These are phyloP conservation scores for Puffinus mauretanicus DNA, from an alignment of 2,113 vertebrate species.

Conservation along the genomic window DNA sequence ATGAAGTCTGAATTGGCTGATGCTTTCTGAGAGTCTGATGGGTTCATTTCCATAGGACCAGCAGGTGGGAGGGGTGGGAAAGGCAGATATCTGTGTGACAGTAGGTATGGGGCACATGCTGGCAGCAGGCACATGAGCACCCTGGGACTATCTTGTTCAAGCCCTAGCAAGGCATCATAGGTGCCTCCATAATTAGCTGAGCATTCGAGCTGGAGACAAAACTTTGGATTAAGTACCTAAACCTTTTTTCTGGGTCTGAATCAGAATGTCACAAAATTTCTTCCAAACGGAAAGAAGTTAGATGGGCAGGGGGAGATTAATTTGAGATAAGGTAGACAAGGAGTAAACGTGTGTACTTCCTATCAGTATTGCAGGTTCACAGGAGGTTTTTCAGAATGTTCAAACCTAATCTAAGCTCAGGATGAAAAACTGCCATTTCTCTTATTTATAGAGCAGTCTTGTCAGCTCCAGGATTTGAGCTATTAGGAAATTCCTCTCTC, in stretches of 20 bases:
- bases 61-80: background rate
- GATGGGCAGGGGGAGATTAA: background rate
- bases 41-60: background rate
- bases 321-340: background rate
- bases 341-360: background rate
- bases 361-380: background rate
- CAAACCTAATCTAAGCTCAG: background rate
- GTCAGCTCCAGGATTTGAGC: background rate
- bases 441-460: conserved; percentile 13
- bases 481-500: background rate
- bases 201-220: background rate
- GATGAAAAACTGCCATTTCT: background rate
- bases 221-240: background rate
- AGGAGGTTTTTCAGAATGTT: background rate
- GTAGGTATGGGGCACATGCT: background rate
- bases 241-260: background rate
- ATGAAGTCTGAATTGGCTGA: background rate
- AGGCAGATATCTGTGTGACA: background rate
- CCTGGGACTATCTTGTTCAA: background rate
- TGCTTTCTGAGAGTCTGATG: background rate
- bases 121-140: background rate
- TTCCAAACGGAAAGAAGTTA: background rate
- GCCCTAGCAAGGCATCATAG: background rate
- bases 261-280: background rate
- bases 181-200: background rate